Evolutionary conservation across 1,140 invertebrate species (phyloP), one percentile per base, ranked within the genome.

Genomic region (Achatina immaculata): DNA sequence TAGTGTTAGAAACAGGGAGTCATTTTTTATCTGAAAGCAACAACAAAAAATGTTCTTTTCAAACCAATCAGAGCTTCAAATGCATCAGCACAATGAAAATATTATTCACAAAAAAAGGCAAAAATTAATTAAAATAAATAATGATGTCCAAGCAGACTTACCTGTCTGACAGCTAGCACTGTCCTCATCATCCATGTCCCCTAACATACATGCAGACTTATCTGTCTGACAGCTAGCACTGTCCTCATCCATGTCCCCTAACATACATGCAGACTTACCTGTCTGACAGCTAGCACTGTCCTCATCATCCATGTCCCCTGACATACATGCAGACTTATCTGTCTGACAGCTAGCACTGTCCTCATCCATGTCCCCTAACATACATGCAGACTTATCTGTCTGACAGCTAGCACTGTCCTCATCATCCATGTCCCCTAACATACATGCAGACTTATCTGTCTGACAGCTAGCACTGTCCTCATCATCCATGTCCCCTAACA

Each of bases 181-280:
- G 38, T 83, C 79, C 34, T 80, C 76, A 48, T 72, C 78, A 19
- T 62, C 79, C 40, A 81, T 69, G 40, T 83, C 80, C 34, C 69
- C 80, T 4, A 75, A 81, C 11, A 83, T 51, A 34, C 74, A 73
- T 0, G 79, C 1, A 1, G 34, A 68, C 24, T 68, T 3, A 28
- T 34, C n/a, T 36, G 24, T 68, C 16, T 36, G 24, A 68, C 1
- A 28, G 34, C 21, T 31, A 21, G 31, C 31, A 19, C 24, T 40
- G 24, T 71, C 3, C 31, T 31, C 34, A 36, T n/a, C 48, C n/a
- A n/a, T n/a, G n/a, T n/a, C n/a, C 48, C 48, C 48, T 14, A 24
- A 51, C 48, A 51, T 24, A 51, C 48, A 51, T 51, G 48, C 48
- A 16, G 34, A 68, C 34, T 36, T 34, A 21, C 21, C 34, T 68